Evolutionary conservation across 1,140 invertebrate genomes (phyloP).

Genomic region (Physella acuta): DNA sequence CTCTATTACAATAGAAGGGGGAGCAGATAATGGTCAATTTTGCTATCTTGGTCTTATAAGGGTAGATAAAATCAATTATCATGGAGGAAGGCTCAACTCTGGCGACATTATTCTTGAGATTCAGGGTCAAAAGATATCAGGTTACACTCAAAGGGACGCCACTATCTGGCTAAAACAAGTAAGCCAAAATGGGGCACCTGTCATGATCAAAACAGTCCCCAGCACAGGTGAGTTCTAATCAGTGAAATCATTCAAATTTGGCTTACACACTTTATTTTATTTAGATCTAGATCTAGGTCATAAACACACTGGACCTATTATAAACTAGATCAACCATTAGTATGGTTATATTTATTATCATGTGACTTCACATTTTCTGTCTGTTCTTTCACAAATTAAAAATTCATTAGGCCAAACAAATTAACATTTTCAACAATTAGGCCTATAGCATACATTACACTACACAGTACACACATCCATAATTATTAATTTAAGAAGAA

Average conservation of each 20-base stretch:
- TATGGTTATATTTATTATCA: not conserved
- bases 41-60: slow-evolving; percentile 61
- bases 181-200: slow-evolving; percentile 64
- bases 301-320: not conserved
- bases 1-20: slow-evolving; percentile 60
- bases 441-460: too few species aligned
- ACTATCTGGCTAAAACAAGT: slow-evolving; percentile 67
- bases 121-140: slow-evolving; percentile 69
- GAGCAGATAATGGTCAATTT: slow-evolving; percentile 68
- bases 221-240: slow-evolving; percentile 62
- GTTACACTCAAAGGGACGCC: slow-evolving; percentile 68
- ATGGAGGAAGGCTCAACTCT: slow-evolving; percentile 54
- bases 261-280: not conserved
- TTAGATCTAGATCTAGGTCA: not conserved
- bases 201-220: slow-evolving; percentile 65
- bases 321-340: not conserved
- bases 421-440: too few species aligned
- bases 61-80: slow-evolving; percentile 61
- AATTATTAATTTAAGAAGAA: too few species aligned
- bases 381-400: too few species aligned
- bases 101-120: slow-evolving; percentile 68
- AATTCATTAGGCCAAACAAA: too few species aligned
- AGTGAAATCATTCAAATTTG: not conserved
- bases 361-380: not conserved
- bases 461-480: too few species aligned